Evolutionary conservation across 2,888 invertebrate genomes (phyloP).

Genomic region (Heterodera filipjevi): DNA sequence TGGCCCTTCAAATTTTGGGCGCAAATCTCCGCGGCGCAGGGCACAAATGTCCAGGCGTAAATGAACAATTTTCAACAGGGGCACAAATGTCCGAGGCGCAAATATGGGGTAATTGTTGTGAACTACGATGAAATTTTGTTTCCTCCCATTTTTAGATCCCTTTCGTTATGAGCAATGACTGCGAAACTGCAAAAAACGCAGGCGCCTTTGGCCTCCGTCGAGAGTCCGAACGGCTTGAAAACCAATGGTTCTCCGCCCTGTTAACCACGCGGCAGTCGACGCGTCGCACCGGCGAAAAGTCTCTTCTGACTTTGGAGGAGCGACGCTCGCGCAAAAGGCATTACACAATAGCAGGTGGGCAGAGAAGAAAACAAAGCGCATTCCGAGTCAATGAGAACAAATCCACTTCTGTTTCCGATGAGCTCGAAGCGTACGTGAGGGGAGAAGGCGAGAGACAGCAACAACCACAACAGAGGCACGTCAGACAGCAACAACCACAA

Average conservation of each 20-base stretch:
- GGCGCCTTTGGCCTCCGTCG: slow-evolving; percentile 25
- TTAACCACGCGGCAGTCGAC: slow-evolving; percentile 40
- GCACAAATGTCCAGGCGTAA: no score
- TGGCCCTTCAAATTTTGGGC: no score
- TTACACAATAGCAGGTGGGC: not conserved
- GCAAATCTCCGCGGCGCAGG: no score
- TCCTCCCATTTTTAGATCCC: not conserved
- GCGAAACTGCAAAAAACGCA: not conserved
- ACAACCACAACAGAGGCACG: slow-evolving; percentile 2
- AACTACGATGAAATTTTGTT: not conserved
- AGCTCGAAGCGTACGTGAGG: slow-evolving; percentile 13
- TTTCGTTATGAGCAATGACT: not conserved
- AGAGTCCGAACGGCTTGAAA: slow-evolving; percentile 39
- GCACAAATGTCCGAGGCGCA: no score
- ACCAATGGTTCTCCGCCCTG: slow-evolving; percentile 50
- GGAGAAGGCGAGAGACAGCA: no score
- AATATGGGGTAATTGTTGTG: no score
- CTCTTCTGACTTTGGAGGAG: not conserved
- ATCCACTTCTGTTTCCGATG: not conserved
- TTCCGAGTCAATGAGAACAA: not conserved
- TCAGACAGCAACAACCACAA: slow-evolving; percentile 10
- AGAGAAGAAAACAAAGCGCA: not conserved
- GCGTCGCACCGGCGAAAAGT: slow-evolving; percentile 4
- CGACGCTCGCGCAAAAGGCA: not conserved
- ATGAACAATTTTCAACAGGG: no score